Evolutionary conservation across 2,888 invertebrate genomes (phyloP).

Genomic region (Neoaliturus tenellus): DNA sequence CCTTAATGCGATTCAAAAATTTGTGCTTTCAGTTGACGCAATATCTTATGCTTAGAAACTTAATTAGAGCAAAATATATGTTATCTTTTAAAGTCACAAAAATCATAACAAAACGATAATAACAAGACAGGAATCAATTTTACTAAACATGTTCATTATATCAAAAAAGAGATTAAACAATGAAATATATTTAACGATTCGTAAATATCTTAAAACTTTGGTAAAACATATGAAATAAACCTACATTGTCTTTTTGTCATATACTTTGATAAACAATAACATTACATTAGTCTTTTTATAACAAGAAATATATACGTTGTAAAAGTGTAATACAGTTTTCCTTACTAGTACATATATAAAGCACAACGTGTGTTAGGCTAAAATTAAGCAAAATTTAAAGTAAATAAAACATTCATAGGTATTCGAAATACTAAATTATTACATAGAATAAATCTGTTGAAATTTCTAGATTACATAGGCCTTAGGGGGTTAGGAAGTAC

Average conservation of each 20-base stretch:
- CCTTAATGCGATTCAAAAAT: background rate
- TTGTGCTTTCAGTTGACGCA: conserved; percentile 12
- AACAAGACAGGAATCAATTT: background rate
- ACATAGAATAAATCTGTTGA: background rate
- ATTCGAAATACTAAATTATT: background rate
- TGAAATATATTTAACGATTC: background rate
- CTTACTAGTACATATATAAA: conserved; percentile 25
- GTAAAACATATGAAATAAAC: background rate
- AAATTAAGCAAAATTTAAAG: background rate
- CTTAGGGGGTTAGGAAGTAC: conserved; percentile 15
- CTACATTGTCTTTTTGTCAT: background rate
- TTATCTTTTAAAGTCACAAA: too few species aligned
- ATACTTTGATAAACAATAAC: background rate
- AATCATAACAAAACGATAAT: background rate
- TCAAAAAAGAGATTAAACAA: conserved; percentile 7
- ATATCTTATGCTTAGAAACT: conserved; percentile 1
- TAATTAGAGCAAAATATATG: too few species aligned
- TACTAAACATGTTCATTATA: conserved; percentile 8
- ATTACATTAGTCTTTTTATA: background rate
- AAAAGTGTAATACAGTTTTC: background rate
- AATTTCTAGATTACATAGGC: conserved; percentile 9
- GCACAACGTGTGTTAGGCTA: conserved; percentile 6
- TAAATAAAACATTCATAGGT: background rate
- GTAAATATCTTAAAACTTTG: background rate
- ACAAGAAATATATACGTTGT: conserved; percentile 7